Conservation (phyloP, 1,140 invertebrate species). For the Anagrus nilaparvatae region DNA sequence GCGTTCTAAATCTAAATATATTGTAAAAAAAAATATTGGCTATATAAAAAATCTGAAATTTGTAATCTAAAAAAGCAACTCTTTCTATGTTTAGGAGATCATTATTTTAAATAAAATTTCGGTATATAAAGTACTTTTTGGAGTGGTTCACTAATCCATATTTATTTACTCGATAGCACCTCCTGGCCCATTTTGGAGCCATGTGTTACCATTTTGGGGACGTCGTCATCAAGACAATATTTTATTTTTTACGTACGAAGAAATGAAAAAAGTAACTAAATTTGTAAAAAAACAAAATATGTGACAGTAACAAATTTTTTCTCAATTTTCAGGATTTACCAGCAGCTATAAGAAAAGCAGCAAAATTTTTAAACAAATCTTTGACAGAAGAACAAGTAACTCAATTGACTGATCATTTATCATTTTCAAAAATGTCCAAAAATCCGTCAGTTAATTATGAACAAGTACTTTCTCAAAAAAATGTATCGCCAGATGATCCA, state of each 20-base stretch:
- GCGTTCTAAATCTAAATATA: conserved; percentile 1
- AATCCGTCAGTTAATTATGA: conserved; percentile 70
- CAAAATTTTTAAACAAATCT: conserved; percentile 59
- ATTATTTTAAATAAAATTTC: conserved; percentile 9
- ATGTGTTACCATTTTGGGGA: conserved; percentile 61
- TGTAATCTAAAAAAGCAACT: too few relatives aligned
- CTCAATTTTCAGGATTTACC: conserved; percentile 46
- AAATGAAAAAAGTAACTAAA: conserved; percentile 56
- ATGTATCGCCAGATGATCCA: conserved; percentile 39
- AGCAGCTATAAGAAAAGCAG: conserved; percentile 53
- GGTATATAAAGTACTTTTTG: too few relatives aligned
- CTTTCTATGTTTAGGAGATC: not conserved
- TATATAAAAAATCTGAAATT: not conserved
- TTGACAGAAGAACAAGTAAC: conserved; percentile 54
- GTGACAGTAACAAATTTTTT: not conserved
- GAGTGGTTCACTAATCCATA: too few relatives aligned
- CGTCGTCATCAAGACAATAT: conserved; percentile 63
- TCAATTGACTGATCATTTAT: conserved; percentile 61
- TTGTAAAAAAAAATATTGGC: conserved; percentile 7
- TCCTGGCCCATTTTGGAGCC: conserved; percentile 60
- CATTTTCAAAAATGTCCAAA: conserved; percentile 70
- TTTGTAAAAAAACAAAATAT: not conserved
- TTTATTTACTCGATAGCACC: too few relatives aligned
- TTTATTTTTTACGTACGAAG: conserved; percentile 75
- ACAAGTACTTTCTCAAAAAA: conserved; percentile 45